Base-by-base conservation (phyloP, 2,797 vertebrate species). In the Picus viridis region DNA sequence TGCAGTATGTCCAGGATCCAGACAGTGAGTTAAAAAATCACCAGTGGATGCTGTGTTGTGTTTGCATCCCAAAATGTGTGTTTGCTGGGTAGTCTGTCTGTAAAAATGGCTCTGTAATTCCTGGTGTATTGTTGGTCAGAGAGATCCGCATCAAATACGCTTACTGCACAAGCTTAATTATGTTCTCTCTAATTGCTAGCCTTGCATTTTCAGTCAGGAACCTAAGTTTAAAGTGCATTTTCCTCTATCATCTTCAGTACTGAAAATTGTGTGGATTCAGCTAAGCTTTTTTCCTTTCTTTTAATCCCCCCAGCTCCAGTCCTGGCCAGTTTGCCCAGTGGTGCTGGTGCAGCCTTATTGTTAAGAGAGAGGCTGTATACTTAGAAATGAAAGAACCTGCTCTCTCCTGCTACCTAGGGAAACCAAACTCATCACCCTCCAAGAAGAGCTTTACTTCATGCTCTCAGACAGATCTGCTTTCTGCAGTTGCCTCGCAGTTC, bases 201-300 rank as follows among this genome's bases (percentile, higher is more conserved):
- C 27, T 93, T 95, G 80, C 80, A 29, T 93, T 95, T 95, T 92
- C 63, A 73, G 19, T 58, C 63, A 87, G 59, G 29, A 89, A 69
- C 36, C 19, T 51, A 39, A 68, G 58, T 84, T 92, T 80, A 76
- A 85, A 89, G 62, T 69, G 67, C 34, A 30, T 85, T 92, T 93
- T 92, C 57, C 29, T 78, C 86, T 63, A 29, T 88, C 30, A 9
- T 90, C 59, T 69, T 91, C 77, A 84, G 1, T 82, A 76, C 51
- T 88, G 45, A 92, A 90, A 86, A 26, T 30, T 30, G 14, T 43
- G 41, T 80, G 65, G 29, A 65, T 90, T 95, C 84, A 83, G 71
- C 36, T 32, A 51, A 83, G 73, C 27, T 26, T 86, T 14, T 36
- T 63, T 57, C 2, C 70, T 86, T 88, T 78, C 89, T 16, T 26